A percentile compares a stretch with the other conserved stretches of the same genome.
These are phyloP conservation scores for Babylonia areolata DNA, from an alignment of 1,140 invertebrate species.

Conservation along the genomic window DNA sequence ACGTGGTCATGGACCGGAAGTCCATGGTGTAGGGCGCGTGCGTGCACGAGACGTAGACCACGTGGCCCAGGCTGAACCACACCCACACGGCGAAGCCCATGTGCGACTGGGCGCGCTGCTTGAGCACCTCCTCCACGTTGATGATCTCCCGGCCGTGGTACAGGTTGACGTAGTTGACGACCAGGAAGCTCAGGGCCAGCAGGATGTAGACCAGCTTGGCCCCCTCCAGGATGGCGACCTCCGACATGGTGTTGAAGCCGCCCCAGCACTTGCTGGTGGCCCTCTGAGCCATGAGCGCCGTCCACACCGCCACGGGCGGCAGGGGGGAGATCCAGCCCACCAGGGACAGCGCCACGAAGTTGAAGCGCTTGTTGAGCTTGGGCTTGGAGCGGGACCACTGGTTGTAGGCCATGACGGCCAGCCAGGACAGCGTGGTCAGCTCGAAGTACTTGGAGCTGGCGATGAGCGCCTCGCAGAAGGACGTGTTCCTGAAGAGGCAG, in stretches of 20 bases:
- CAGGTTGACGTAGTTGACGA: slow-evolving; percentile 24
- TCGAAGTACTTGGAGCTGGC: slow-evolving; percentile 35
- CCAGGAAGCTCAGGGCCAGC: slow-evolving; percentile 23
- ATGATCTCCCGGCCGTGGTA: slow-evolving; percentile 35
- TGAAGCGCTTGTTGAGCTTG: slow-evolving; percentile 32
- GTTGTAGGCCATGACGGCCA: slow-evolving; percentile 33
- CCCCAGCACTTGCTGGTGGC: slow-evolving; percentile 31
- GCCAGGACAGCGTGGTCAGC: slow-evolving; percentile 35
- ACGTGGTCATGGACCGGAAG: slow-evolving; percentile 31
- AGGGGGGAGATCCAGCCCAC: slow-evolving; percentile 32
- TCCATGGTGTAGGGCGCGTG: slow-evolving; percentile 37
- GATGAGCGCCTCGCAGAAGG: slow-evolving; percentile 35
- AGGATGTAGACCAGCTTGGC: slow-evolving; percentile 33
- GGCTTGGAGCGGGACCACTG: slow-evolving; percentile 38
- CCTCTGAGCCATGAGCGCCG: slow-evolving; percentile 12
- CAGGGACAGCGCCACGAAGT: slow-evolving; percentile 15
- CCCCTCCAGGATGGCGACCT: slow-evolving; percentile 36
- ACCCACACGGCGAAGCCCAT: slow-evolving; percentile 12
- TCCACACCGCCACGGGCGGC: slow-evolving; percentile 27
- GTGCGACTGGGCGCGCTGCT: slow-evolving; percentile 26
- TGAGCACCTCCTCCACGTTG: slow-evolving; percentile 41
- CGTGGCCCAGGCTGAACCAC: slow-evolving; percentile 36
- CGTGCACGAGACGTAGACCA: slow-evolving; percentile 28
- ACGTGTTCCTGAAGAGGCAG: slow-evolving; percentile 36
- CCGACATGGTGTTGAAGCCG: slow-evolving; percentile 28